Conservation (phyloP, 2,113 vertebrate genomes). For the Ovibos moschatus region DNA sequence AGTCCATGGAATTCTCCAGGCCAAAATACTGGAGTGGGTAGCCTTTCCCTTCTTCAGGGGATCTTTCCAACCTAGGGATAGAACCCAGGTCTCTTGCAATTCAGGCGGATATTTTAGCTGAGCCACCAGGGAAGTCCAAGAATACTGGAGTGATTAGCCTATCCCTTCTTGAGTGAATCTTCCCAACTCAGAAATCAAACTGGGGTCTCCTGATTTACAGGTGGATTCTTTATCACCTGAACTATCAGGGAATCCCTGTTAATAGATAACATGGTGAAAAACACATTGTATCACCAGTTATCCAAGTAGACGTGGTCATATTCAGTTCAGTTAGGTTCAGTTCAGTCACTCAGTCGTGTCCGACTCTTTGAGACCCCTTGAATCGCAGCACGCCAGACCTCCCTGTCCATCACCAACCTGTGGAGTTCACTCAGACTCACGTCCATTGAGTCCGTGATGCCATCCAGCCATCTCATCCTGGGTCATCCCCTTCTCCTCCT, state of each 20-base stretch:
- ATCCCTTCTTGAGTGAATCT: not conserved
- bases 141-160: not conserved
- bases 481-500: no score
- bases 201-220: not conserved
- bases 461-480: no score
- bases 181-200: not conserved
- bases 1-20: not conserved
- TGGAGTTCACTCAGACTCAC: no score
- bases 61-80: not conserved
- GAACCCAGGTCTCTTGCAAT: not conserved
- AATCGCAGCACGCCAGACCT: accelerated
- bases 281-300: not conserved
- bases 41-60: not conserved
- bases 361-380: accelerated
- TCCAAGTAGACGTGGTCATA: not conserved
- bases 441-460: no score
- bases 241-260: not conserved
- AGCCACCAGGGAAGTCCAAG: not conserved
- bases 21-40: not conserved
- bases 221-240: not conserved
- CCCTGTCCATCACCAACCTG: no score
- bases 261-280: not conserved
- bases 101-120: not conserved
- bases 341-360: no score
- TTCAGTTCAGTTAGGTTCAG: no score